phyloP scores from a whole-genome alignment of 2,113 vertebrate genomes.

The Ramphastos sulfuratus region DNA sequence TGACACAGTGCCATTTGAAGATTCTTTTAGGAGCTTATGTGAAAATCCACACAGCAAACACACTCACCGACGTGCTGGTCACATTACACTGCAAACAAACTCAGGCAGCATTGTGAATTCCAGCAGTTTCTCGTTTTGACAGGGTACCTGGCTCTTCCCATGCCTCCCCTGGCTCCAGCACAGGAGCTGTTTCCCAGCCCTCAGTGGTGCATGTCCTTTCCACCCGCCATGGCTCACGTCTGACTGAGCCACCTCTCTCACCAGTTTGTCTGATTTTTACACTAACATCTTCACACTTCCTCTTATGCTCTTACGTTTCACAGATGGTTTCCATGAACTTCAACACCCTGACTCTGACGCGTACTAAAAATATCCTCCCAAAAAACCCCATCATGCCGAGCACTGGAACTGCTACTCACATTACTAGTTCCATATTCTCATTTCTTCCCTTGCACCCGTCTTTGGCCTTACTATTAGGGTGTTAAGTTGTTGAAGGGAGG shows the following conservation, averaged over 20 bases:
- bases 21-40: background rate
- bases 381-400: background rate
- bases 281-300: background rate
- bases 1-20: background rate
- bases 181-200: background rate
- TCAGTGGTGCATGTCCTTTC: background rate
- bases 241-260: background rate
- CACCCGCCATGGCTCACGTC: rapidly evolving
- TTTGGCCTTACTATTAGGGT: background rate
- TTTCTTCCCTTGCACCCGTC: background rate
- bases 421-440: background rate
- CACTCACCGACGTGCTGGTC: background rate
- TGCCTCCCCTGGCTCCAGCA: background rate
- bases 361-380: background rate
- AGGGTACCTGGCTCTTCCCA: background rate
- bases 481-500: background rate
- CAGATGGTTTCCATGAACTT: background rate
- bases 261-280: background rate
- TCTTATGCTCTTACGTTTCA: background rate
- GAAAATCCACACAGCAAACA: background rate
- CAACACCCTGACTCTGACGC: background rate
- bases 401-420: background rate
- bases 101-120: background rate
- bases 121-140: background rate
- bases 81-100: background rate